Percentiles rank a stretch among this genome's conserved stretches.
phyloP scores from a whole-genome alignment of 2,797 vertebrate genomes.

The Argya squamiceps region DNA sequence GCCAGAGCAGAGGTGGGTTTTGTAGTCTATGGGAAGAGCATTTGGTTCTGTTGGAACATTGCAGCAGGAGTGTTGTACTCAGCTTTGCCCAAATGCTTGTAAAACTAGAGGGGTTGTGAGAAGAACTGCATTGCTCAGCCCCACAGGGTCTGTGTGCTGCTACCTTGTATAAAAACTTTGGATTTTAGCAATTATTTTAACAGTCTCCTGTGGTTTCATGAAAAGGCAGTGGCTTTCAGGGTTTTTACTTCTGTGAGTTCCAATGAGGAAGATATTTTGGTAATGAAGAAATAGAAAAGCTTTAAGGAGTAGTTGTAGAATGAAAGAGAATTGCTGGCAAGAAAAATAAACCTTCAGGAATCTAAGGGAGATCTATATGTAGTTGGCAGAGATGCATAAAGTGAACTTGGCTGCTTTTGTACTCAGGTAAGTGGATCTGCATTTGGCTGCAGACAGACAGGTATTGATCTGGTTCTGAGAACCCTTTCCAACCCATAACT shows the following conservation, averaged over 20 bases:
- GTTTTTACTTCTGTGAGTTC: background rate
- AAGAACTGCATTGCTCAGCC: background rate
- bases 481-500: background rate
- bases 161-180: background rate
- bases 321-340: background rate
- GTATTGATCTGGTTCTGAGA: background rate
- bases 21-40: background rate
- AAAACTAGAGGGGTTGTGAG: background rate
- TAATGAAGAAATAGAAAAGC: background rate
- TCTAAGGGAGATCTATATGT: background rate
- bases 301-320: background rate
- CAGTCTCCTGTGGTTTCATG: background rate
- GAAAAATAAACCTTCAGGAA: background rate
- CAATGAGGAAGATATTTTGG: background rate
- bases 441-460: background rate
- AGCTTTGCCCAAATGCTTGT: background rate
- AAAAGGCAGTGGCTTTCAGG: background rate
- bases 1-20: background rate
- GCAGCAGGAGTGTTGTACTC: background rate
- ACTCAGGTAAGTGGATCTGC: background rate
- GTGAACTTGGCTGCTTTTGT: background rate
- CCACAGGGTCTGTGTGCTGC: background rate
- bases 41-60: rapidly evolving
- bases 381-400: background rate
- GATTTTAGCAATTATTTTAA: background rate